Percentiles rank a stretch among this genome's conserved stretches.
Evolutionary conservation across 1,140 invertebrate species (phyloP).

Genomic region (Drosophila funebris): DNA sequence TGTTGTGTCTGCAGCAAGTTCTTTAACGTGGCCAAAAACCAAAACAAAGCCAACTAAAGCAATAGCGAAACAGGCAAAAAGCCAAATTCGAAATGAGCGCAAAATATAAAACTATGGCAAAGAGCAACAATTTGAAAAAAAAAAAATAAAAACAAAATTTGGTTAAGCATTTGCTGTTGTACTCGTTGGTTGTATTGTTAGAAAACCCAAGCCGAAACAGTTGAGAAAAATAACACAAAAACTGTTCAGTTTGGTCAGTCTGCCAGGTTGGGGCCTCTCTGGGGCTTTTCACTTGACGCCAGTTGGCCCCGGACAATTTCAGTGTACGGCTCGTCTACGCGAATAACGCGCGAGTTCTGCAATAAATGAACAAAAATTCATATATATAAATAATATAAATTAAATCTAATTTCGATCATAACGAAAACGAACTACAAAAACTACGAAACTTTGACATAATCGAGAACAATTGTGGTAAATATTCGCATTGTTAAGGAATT

Average conservation of each 20-base stretch:
- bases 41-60: slow-evolving; percentile 3
- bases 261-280: slow-evolving; percentile 45
- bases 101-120: slow-evolving; percentile 15
- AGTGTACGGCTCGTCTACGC: slow-evolving; percentile 72
- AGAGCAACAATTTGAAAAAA: no score
- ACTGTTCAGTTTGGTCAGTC: slow-evolving; percentile 48
- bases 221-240: slow-evolving; percentile 37
- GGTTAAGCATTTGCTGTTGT: slow-evolving; percentile 48
- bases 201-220: slow-evolving; percentile 50
- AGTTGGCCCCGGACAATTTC: slow-evolving; percentile 79
- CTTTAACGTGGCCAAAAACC: slow-evolving; percentile 48
- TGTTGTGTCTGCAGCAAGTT: slow-evolving; percentile 64
- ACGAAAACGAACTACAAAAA: slow-evolving; percentile 42
- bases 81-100: slow-evolving; percentile 46
- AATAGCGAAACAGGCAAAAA: slow-evolving; percentile 32
- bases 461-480: slow-evolving; percentile 47
- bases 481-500: background rate
- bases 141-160: slow-evolving; percentile 59
- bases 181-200: slow-evolving; percentile 55
- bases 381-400: slow-evolving; percentile 5
- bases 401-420: background rate
- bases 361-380: slow-evolving; percentile 23
- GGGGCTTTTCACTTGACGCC: slow-evolving; percentile 57
- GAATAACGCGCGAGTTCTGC: slow-evolving; percentile 35
- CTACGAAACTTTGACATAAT: slow-evolving; percentile 40